Evolutionary conservation across 2,113 vertebrate species (phyloP), one percentile per base, ranked within the genome.

Genomic region (Plotosus lineatus): DNA sequence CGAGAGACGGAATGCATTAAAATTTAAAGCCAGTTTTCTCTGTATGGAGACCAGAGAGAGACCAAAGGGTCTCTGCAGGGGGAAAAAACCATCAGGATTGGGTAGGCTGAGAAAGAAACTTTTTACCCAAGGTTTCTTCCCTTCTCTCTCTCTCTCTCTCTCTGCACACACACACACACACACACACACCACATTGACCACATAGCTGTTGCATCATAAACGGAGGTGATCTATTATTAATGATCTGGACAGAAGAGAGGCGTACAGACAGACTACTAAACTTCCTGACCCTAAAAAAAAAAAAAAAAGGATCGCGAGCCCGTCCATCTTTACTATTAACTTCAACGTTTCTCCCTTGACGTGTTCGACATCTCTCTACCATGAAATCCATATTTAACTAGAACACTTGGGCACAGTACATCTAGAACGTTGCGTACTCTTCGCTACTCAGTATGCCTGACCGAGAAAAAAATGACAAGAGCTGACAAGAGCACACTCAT

Each of bases 221-320:
- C 58, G 81, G 46, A 80, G 77, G 80, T 86, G 55, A 92, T 93
- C 85, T 88, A 92, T 93, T 89, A 93, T 93, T 92, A 88, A 93
- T 80, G 55, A 79, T 58, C 48, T 73, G 71, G 51, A 82, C 80
- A 74, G 85, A 80, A 79, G 36, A 71, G 77, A 68, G 81, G 60
- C 26, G 38, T 77, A 50, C 42, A 50, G 51, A 60, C 51, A 44
- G 78, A 80, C 63, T 79, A 42, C 72, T 63, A 69, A 79, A 80
- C 48, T 79, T 55, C 61, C 44, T 78, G 72, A 86, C 82, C 85
- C 31, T 48, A 31, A 61, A 81, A 87, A 42, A 60, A 33, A 48
- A 28, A 28, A 33, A 12, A 19, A 26, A 65, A 28, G 5, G 33
- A 21, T 21, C 11, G 33, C 21, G 73, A 73, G 44, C 15, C 55